Percentiles rank a stretch among this genome's conserved stretches.
These are phyloP conservation scores for Zonitis immaculata DNA, from an alignment of 2,888 invertebrate species.

Conservation along the genomic window DNA sequence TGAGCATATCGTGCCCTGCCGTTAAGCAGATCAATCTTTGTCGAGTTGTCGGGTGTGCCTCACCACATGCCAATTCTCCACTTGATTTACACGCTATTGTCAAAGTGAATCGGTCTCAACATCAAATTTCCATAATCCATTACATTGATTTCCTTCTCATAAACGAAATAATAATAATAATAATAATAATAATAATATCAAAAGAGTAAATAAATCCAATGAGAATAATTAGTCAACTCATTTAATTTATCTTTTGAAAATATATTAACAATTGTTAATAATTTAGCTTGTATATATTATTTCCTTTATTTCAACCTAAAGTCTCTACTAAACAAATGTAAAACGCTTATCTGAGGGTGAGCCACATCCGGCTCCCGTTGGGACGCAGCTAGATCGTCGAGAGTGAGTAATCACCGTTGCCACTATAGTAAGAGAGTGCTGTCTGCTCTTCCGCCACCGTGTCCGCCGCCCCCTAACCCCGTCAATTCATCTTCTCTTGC, in stretches of 20 bases:
- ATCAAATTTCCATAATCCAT: slow-evolving; percentile 37
- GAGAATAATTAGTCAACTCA: slow-evolving; percentile 7
- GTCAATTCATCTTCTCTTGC: slow-evolving; percentile 45
- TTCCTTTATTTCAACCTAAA: slow-evolving; percentile 30
- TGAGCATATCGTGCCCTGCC: slow-evolving; percentile 41
- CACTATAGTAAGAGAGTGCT: slow-evolving; percentile 47
- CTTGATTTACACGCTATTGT: slow-evolving; percentile 42
- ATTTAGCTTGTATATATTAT: no score
- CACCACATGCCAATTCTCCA: slow-evolving; percentile 45
- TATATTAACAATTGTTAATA: neutral
- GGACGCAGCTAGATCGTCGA: slow-evolving; percentile 38
- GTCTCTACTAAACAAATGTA: slow-evolving; percentile 43
- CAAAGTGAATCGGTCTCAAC: slow-evolving; percentile 28
- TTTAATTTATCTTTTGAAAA: neutral
- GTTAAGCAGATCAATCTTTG: slow-evolving; percentile 42
- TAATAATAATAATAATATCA: no score
- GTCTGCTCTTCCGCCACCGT: slow-evolving; percentile 47
- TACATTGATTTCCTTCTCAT: slow-evolving; percentile 26
- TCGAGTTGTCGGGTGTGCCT: slow-evolving; percentile 38
- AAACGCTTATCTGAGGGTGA: slow-evolving; percentile 47
- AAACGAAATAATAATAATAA: no score
- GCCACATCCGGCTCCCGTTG: slow-evolving; percentile 44
- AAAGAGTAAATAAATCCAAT: no score
- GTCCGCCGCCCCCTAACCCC: slow-evolving; percentile 47
- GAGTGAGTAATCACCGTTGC: slow-evolving; percentile 47